Evolutionary conservation across 2,113 vertebrate species (phyloP), one percentile per base, ranked within the genome.

Genomic region (Cromileptes altivelis): DNA sequence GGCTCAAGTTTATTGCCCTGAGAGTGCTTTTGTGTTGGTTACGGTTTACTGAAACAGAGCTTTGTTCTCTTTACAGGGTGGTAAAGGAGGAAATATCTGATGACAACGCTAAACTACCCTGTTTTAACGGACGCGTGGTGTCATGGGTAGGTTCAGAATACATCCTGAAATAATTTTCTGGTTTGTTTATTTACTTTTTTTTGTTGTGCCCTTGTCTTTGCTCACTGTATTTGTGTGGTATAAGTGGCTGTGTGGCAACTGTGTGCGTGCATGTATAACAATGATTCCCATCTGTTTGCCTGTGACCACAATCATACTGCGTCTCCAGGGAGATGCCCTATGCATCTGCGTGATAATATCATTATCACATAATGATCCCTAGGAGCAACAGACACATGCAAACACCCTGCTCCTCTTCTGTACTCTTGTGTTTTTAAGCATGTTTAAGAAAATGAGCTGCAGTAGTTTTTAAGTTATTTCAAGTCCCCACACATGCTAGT

Each of bases 71-170:
- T 92, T 74, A 77, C 96, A 99, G 98, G 92, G 98, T 99, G 91
- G 98, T 99, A 63, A 99, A 99, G 89, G 98, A 99, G 86, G 98
- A 99, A 93, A 99, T 99, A 88, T 98, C 97, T 0, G 98, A 99
- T 0, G 98, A 99, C 94, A 97, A 97, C 1, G 96, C 98, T 68
- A 97, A 95, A 92, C 95, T 99, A 10, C 98, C 98, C 13, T 99
- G 98, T 94, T 99, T 99, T 94, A 99, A 99, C n/a, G 98, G 98
- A 80, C 96, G 98, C 60, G 98, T 99, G 88, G 98, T 99, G 75
- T 99, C 98, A 88, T 99, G 98, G 98, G 98, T 99, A 96, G 95
- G 98, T 93, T 87, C 18, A 65, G 53, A 56, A 70, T 55, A 19
- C 50, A 79, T 3, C 42, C 55, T 19, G 37, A 25, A 63, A 18